These are phyloP conservation scores for Meloidogyne floridensis DNA, from an alignment of 1,140 invertebrate genomes.

Conservation along the genomic window DNA sequence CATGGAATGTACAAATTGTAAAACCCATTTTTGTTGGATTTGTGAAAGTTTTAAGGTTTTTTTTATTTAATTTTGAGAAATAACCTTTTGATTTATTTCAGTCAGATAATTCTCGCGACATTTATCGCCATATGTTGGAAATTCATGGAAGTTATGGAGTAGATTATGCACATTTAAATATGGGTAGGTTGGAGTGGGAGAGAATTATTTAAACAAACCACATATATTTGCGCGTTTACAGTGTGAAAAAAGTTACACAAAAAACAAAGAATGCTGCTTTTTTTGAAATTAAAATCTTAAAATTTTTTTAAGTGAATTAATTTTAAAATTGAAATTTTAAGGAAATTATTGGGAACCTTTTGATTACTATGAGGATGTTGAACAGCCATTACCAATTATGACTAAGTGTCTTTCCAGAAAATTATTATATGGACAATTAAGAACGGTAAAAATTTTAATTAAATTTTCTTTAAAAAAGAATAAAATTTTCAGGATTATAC, in stretches of 20 bases:
- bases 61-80: neutral
- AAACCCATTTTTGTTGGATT: neutral
- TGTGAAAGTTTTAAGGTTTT: conserved; percentile 5
- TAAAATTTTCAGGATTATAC: neutral
- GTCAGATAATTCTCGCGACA: conserved; percentile 3
- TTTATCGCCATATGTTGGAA: neutral
- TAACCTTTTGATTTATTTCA: neutral
- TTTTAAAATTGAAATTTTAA: neutral
- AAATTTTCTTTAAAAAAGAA: neutral
- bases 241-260: too few species aligned
- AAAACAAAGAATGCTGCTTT: too few species aligned
- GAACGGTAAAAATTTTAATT: neutral
- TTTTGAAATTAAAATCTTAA: too few species aligned
- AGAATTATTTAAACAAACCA: too few species aligned
- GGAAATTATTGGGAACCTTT: conserved; percentile 1
- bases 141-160: neutral
- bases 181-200: neutral
- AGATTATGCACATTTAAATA: neutral
- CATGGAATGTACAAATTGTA: neutral
- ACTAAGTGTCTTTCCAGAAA: neutral
- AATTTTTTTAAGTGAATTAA: too few species aligned
- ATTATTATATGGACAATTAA: neutral
- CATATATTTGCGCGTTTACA: too few species aligned
- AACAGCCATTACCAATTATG: neutral
- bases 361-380: conserved; percentile 3